A percentile compares a stretch with the other conserved stretches of the same genome.
Conservation (phyloP, 2,888 invertebrate species). For the Phania funesta region DNA sequence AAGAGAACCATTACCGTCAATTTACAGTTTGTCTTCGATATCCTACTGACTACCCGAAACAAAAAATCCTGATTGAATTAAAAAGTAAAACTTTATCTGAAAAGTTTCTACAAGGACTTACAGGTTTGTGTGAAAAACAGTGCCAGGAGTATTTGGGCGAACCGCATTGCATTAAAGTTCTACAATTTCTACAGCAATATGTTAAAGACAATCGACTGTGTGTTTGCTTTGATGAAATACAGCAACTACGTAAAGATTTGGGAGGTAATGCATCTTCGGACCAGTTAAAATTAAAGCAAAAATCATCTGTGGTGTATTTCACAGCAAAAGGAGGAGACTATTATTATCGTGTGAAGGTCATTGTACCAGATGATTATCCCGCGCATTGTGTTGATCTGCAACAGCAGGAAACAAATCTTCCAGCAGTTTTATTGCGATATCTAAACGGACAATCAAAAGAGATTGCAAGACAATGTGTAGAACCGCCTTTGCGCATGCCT, state of each 20-base stretch:
- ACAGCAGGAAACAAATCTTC: conserved; percentile 84
- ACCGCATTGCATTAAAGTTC: conserved; percentile 82
- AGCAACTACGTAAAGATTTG: conserved; percentile 82
- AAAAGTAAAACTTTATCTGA: conserved; percentile 86
- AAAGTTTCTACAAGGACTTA: conserved; percentile 83
- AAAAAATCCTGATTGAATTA: conserved; percentile 84
- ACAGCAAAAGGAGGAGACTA: conserved; percentile 83
- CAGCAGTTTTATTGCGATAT: conserved; percentile 83
- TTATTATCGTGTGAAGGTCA: conserved; percentile 82
- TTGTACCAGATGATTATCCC: conserved; percentile 86
- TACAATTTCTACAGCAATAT: conserved; percentile 84
- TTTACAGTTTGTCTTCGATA: conserved; percentile 85
- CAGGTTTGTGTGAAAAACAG: conserved; percentile 83
- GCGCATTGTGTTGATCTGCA: conserved; percentile 80
- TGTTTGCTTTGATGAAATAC: conserved; percentile 87
- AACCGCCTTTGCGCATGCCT: conserved; percentile 84
- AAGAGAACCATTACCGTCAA: conserved; percentile 83
- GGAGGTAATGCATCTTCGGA: conserved; percentile 79
- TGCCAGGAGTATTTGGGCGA: conserved; percentile 83
- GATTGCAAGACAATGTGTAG: conserved; percentile 85
- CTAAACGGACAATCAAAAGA: conserved; percentile 85
- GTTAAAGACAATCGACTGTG: conserved; percentile 85
- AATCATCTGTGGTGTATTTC: conserved; percentile 83
- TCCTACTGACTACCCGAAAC: conserved; percentile 83
- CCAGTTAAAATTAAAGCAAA: conserved; percentile 85